phyloP scores from a whole-genome alignment of 2,113 vertebrate genomes.

The Zosterops lateralis region DNA sequence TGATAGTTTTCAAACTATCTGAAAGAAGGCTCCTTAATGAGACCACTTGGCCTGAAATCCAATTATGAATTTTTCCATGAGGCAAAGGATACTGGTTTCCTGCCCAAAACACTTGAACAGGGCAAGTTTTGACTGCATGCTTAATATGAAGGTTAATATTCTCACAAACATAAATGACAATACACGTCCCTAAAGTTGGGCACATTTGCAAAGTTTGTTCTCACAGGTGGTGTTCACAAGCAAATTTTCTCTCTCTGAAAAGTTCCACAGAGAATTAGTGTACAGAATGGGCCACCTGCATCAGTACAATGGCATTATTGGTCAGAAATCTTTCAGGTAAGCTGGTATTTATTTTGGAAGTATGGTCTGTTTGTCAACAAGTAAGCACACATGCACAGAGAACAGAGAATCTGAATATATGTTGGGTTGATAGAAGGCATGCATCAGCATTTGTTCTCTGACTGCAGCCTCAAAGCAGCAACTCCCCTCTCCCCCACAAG shows the following conservation, averaged over 20 bases:
- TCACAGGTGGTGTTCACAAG: background rate
- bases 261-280: background rate
- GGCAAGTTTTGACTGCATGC: background rate
- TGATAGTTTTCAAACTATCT: background rate
- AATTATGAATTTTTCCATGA: conserved; percentile 7
- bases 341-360: conserved; percentile 1
- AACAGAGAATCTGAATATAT: conserved; percentile 6
- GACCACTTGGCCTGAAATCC: background rate
- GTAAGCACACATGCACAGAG: background rate
- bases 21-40: background rate
- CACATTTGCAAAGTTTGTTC: background rate
- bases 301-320: background rate
- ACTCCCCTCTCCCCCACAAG: background rate
- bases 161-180: background rate
- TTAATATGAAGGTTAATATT: background rate
- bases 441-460: conserved; percentile 4
- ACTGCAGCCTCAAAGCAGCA: conserved; percentile 19
- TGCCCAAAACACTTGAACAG: background rate
- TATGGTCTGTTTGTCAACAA: conserved; percentile 3
- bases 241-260: background rate
- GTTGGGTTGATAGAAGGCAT: background rate
- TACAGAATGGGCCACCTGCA: background rate
- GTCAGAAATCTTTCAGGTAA: conserved; percentile 8
- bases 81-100: background rate
- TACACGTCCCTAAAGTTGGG: background rate